Conservation (phyloP, 2,888 invertebrate genomes). For the Rhagonycha lutea region DNA sequence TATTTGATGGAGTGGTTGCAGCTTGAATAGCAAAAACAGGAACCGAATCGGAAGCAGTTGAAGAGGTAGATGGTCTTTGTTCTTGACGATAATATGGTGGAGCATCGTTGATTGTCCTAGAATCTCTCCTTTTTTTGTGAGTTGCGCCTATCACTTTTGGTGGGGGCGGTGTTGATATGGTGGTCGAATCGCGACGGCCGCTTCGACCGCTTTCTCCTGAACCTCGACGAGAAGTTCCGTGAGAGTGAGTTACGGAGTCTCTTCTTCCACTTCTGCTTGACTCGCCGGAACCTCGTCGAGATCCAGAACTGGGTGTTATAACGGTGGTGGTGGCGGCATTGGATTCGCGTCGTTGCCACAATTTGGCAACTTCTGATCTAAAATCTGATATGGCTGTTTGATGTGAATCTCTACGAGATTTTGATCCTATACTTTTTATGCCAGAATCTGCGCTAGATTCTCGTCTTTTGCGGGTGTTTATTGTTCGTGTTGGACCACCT, state of each 20-base stretch:
- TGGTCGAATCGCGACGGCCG: conserved; percentile 71
- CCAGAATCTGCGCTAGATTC: conserved; percentile 89
- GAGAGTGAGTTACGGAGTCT: conserved; percentile 61
- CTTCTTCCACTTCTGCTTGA: conserved; percentile 68
- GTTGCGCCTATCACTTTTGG: conserved; percentile 65
- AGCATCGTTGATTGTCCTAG: conserved; percentile 59
- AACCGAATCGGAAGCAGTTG: conserved; percentile 74
- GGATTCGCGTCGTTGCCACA: conserved; percentile 70
- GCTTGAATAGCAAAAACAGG: conserved; percentile 49
- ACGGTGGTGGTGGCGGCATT: conserved; percentile 61
- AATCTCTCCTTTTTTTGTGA: conserved; percentile 65
- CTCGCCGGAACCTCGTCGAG: conserved; percentile 68
- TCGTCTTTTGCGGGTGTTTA: conserved; percentile 69
- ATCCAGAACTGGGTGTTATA: conserved; percentile 50
- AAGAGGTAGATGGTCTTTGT: conserved; percentile 72
- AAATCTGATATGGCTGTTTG: conserved; percentile 66
- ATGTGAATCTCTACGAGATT: conserved; percentile 76
- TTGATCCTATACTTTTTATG: conserved; percentile 70
- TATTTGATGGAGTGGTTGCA: conserved; percentile 8
- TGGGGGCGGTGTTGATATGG: conserved; percentile 60
- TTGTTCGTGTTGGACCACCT: conserved; percentile 55
- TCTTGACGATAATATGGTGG: conserved; percentile 63
- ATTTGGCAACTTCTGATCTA: conserved; percentile 70
- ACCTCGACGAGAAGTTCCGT: conserved; percentile 64
- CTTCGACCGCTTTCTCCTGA: conserved; percentile 73